phyloP scores from a whole-genome alignment of 2,888 invertebrate genomes.

The Papilio demoleus region DNA sequence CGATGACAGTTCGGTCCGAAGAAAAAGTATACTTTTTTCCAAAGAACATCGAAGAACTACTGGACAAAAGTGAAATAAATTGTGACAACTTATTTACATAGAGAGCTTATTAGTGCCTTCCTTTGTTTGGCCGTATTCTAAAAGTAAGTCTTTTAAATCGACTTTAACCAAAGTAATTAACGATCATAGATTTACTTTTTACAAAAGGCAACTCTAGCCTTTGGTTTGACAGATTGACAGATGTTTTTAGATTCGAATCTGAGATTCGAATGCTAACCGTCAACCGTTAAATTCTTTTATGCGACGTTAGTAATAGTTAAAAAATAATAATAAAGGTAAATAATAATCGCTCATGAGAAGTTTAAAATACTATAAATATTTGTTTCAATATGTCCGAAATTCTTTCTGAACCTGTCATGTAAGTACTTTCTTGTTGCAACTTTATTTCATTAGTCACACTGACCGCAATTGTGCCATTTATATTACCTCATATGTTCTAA shows the following conservation, averaged over 20 bases:
- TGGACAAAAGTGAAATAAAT: too few species aligned
- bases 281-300: conserved; percentile 7
- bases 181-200: too few species aligned
- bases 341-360: background rate
- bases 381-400: conserved; percentile 40
- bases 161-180: too few species aligned
- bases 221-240: too few species aligned
- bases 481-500: background rate
- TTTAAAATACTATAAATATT: conserved; percentile 3
- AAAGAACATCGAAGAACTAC: too few species aligned
- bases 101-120: too few species aligned
- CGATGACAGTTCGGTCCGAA: too few species aligned
- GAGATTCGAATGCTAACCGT: background rate
- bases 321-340: conserved; percentile 1
- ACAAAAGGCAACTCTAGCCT: too few species aligned
- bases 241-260: background rate
- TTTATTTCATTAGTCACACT: conserved; percentile 5
- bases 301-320: background rate
- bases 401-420: conserved; percentile 39
- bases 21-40: too few species aligned
- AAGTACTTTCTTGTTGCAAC: conserved; percentile 35
- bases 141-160: too few species aligned
- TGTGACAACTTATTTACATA: too few species aligned
- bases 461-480: background rate
- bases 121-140: too few species aligned